These are phyloP conservation scores for Lithodes maja DNA, from an alignment of 2,888 invertebrate genomes.

Conservation along the genomic window DNA sequence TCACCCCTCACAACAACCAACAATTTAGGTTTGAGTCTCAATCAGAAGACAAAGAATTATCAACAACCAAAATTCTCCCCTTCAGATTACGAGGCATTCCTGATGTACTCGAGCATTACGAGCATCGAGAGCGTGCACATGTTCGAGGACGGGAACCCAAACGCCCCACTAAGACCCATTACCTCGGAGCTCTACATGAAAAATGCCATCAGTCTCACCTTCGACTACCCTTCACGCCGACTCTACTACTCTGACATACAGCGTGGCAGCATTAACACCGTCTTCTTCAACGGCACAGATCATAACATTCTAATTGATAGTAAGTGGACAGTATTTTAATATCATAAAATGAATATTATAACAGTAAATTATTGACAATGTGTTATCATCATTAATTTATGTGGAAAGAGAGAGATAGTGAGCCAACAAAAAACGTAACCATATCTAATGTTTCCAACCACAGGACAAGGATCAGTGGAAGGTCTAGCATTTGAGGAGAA, in stretches of 20 bases:
- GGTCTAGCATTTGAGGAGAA: slow-evolving; percentile 86
- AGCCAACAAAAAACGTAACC: background rate
- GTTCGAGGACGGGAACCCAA: slow-evolving; percentile 82
- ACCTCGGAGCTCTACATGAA: slow-evolving; percentile 84
- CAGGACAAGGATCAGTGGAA: slow-evolving; percentile 89
- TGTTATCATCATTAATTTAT: no score
- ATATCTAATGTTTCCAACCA: no score
- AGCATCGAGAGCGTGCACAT: slow-evolving; percentile 88
- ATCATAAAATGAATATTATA: no score
- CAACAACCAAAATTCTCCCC: background rate
- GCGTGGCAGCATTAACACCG: slow-evolving; percentile 87
- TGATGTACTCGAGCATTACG: slow-evolving; percentile 88
- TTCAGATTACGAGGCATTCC: slow-evolving; percentile 83
- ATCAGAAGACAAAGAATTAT: no score
- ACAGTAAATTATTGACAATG: no score
- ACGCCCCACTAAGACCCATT: slow-evolving; percentile 85
- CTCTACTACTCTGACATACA: slow-evolving; percentile 94
- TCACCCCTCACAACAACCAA: no score
- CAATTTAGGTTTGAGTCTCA: no score
- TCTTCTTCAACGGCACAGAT: slow-evolving; percentile 85
- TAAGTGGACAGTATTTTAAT: slow-evolving; percentile 74
- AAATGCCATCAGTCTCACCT: slow-evolving; percentile 90
- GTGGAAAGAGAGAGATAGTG: no score
- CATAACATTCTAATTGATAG: slow-evolving; percentile 83
- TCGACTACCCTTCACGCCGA: slow-evolving; percentile 82